Evolutionary conservation across 2,113 vertebrate species (phyloP).

Genomic region (Ammodytes dubius): DNA sequence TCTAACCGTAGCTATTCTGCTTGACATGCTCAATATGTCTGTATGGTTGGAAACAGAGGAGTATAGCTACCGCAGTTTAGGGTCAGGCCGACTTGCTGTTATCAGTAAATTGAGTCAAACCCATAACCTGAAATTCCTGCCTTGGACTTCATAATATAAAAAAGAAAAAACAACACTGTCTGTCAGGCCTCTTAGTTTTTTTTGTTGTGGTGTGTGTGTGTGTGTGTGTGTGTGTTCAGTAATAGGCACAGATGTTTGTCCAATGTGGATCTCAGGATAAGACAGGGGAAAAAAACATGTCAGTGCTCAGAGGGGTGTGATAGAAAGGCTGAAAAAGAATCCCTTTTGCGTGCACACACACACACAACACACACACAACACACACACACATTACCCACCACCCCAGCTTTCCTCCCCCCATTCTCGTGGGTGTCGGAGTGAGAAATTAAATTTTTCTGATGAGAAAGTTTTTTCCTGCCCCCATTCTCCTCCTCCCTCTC

Average conservation of each 20-base stretch:
- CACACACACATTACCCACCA: constrained; percentile 47
- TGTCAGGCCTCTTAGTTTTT: constrained; percentile 32
- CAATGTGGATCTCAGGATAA: constrained; percentile 53
- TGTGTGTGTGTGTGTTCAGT: constrained; percentile 43
- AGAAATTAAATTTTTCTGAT: constrained; percentile 89
- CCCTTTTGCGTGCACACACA: constrained; percentile 42
- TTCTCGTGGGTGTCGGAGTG: constrained; percentile 86
- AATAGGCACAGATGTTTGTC: constrained; percentile 63
- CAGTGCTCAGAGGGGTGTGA: constrained; percentile 65
- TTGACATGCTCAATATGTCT: constrained; percentile 20
- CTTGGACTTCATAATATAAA: constrained; percentile 5
- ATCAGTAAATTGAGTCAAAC: constrained; percentile 36
- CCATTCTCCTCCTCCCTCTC: constrained; percentile 73
- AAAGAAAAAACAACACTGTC: constrained; percentile 23
- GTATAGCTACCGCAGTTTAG: constrained; percentile 3
- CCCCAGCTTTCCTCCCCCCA: constrained; percentile 58
- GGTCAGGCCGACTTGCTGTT: constrained; percentile 18
- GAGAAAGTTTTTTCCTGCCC: constrained; percentile 82
- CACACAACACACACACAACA: constrained; percentile 24
- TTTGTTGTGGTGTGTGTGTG: too few species aligned
- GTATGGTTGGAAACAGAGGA: constrained; percentile 20
- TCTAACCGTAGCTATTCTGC: constrained; percentile 7
- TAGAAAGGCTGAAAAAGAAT: constrained; percentile 69
- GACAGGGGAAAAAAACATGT: constrained; percentile 50
- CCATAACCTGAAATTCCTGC: not conserved